Conservation (phyloP, 2,797 vertebrate species). For the Xenopus petersii region DNA sequence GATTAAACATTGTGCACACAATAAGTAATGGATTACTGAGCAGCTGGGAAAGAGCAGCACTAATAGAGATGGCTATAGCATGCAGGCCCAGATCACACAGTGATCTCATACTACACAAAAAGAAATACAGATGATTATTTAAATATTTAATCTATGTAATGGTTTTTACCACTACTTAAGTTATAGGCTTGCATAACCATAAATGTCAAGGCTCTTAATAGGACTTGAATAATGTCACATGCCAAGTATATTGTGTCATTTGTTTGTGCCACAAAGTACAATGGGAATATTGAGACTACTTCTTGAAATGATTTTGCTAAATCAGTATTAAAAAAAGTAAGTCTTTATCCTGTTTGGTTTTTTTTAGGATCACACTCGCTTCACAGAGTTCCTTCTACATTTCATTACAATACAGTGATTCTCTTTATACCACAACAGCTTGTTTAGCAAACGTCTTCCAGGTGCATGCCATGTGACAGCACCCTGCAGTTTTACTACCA, state of each 20-base stretch:
- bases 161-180: background rate
- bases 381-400: conserved; percentile 26
- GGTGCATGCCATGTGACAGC: conserved; percentile 37
- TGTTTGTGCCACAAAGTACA: no score
- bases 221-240: background rate
- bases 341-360: conserved; percentile 30
- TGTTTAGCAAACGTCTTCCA: conserved; percentile 25
- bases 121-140: no score
- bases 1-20: no score
- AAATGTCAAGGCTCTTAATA: background rate
- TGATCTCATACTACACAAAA: no score
- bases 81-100: no score
- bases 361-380: conserved; percentile 25
- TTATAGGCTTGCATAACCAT: background rate
- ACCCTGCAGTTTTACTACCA: conserved; percentile 31
- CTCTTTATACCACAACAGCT: conserved; percentile 21
- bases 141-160: no score
- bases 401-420: conserved; percentile 32
- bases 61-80: no score
- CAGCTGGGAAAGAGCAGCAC: no score
- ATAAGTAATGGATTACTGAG: no score
- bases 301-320: no score
- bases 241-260: background rate
- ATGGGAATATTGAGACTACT: no score
- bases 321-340: conserved; percentile 15